These are phyloP conservation scores for Labeo catla DNA, from an alignment of 2,113 vertebrate species.

Conservation along the genomic window DNA sequence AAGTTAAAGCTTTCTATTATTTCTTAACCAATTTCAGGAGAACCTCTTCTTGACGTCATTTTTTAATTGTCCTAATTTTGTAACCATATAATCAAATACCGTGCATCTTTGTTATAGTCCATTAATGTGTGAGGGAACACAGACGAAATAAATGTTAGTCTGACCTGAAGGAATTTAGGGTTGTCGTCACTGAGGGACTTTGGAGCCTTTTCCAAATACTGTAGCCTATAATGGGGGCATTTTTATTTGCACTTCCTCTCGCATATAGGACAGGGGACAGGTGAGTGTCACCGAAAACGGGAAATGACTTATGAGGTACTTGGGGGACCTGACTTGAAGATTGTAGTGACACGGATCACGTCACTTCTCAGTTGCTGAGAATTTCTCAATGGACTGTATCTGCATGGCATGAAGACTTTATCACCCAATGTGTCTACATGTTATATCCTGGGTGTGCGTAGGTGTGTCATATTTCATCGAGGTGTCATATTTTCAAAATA, in stretches of 20 bases:
- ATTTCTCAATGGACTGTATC: constrained; percentile 32
- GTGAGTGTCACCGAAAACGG: neutral
- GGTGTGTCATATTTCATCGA: constrained; percentile 41
- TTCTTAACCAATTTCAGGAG: neutral
- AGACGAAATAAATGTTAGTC: neutral
- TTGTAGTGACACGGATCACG: constrained; percentile 33
- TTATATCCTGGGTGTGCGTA: constrained; percentile 15
- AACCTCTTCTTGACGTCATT: neutral
- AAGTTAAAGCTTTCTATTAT: neutral
- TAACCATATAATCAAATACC: neutral
- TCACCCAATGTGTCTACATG: constrained; percentile 26
- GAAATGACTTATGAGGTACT: constrained; percentile 23
- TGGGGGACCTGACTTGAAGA: constrained; percentile 20
- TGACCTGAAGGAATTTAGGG: constrained; percentile 25
- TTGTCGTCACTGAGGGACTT: constrained; percentile 35
- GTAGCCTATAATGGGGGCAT: constrained; percentile 21
- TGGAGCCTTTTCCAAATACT: neutral
- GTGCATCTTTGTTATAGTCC: neutral
- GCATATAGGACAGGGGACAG: neutral
- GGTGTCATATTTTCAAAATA: constrained; percentile 44
- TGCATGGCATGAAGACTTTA: constrained; percentile 23
- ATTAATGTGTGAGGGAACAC: constrained; percentile 13
- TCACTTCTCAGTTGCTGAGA: constrained; percentile 24
- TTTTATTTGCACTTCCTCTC: neutral
- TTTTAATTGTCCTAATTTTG: neutral